Conservation (phyloP, 2,888 invertebrate genomes). For the Lithophane leautieri region DNA sequence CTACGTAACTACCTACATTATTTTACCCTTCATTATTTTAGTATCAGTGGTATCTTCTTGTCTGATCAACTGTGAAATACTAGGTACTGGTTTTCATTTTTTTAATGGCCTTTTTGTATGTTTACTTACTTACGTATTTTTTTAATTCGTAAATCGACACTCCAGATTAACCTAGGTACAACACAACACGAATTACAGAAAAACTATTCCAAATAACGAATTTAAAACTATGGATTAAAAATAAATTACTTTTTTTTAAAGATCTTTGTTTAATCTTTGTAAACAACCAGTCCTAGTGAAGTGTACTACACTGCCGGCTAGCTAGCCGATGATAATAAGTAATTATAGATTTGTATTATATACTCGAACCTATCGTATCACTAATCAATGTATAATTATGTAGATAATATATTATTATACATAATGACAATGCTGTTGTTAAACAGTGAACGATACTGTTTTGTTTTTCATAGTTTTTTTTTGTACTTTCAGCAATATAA, state of each 20-base stretch:
- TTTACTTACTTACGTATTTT: not conserved
- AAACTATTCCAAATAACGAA: slow-evolving; percentile 23
- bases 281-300: not conserved
- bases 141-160: not conserved
- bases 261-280: not conserved
- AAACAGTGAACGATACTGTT: not conserved
- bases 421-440: slow-evolving; percentile 31
- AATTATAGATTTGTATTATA: slow-evolving; percentile 26
- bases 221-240: too few species aligned
- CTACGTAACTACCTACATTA: not conserved
- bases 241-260: not conserved
- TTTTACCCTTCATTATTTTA: not conserved
- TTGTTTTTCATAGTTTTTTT: slow-evolving; percentile 17
- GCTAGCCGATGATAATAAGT: slow-evolving; percentile 1
- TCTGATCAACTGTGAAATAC: not conserved
- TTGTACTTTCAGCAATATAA: too few species aligned
- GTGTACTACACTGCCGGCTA: not conserved
- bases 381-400: slow-evolving; percentile 10
- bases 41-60: not conserved
- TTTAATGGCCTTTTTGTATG: not conserved
- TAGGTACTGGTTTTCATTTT: not conserved
- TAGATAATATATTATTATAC: not conserved
- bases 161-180: not conserved
- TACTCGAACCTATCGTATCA: slow-evolving; percentile 22
- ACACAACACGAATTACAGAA: slow-evolving; percentile 37